Percentiles rank a stretch among this genome's conserved stretches.
These are phyloP conservation scores for Chrysogorgia sp. DNA, from an alignment of 92 coral and sea anemone species.

Conservation along the genomic window DNA sequence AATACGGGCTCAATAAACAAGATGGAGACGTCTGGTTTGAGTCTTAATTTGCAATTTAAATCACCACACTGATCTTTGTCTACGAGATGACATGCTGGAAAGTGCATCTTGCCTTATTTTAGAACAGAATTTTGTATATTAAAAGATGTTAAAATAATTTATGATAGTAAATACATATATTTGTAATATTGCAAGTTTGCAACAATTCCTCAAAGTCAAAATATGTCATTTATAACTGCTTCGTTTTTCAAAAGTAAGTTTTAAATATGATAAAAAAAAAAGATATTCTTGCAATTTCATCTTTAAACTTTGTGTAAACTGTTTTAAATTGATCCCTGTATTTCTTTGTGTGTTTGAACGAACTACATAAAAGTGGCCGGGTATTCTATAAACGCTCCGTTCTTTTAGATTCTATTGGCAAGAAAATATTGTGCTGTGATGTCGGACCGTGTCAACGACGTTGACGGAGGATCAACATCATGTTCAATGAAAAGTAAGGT, in stretches of 20 bases:
- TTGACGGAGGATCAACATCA: constrained; percentile 3
- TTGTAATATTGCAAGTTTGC: too few species aligned
- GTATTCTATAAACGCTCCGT: background rate
- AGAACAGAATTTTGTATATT: too few species aligned
- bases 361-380: background rate
- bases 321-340: background rate
- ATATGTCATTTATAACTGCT: background rate
- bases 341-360: constrained; percentile 3
- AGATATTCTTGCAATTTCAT: constrained; percentile 10
- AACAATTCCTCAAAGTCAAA: background rate
- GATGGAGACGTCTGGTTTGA: background rate
- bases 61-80: background rate
- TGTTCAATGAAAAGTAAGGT: constrained; percentile 21
- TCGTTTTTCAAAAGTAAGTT: constrained; percentile 7
- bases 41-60: constrained; percentile 4
- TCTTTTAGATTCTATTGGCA: background rate
- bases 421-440: constrained; percentile 13
- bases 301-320: constrained; percentile 1
- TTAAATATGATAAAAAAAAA: background rate
- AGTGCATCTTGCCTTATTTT: too few species aligned
- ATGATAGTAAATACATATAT: too few species aligned
- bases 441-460: constrained; percentile 26
- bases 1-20: constrained; percentile 3
- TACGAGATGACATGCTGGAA: too few species aligned
- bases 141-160: too few species aligned